phyloP scores from a whole-genome alignment of 2,888 invertebrate species.

The Parnassius smintheus region DNA sequence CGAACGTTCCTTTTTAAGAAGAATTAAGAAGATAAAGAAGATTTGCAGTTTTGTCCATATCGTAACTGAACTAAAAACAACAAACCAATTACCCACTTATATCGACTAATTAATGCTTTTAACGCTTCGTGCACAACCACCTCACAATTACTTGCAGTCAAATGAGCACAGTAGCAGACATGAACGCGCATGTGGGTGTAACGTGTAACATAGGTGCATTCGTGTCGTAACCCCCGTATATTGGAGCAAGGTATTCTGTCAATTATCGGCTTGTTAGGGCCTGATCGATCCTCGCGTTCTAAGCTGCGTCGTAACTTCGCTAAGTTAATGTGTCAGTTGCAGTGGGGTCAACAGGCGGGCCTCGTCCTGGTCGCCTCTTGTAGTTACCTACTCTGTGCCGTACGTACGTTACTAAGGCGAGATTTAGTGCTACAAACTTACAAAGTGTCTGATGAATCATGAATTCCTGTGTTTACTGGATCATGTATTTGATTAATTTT shows the following conservation, averaged over 20 bases:
- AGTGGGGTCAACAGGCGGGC: constrained; percentile 21
- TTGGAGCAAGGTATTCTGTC: constrained; percentile 54
- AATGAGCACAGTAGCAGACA: constrained; percentile 17
- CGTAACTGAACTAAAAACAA: background rate
- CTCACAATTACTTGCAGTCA: constrained; percentile 12
- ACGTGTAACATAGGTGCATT: constrained; percentile 6
- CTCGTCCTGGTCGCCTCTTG: constrained; percentile 10
- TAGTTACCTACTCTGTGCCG: background rate
- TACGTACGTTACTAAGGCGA: background rate
- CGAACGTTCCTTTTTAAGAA: no score
- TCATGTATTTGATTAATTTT: no score
- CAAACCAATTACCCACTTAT: background rate
- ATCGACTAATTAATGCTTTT: constrained; percentile 9
- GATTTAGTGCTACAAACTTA: background rate
- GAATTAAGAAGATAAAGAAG: no score
- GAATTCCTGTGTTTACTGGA: no score
- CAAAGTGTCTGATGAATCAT: no score
- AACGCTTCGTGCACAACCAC: constrained; percentile 9
- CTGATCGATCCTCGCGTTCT: constrained; percentile 57
- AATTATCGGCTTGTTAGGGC: constrained; percentile 69
- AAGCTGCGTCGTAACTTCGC: constrained; percentile 50
- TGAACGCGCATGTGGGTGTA: background rate
- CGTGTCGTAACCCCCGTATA: constrained; percentile 33
- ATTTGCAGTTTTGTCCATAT: no score
- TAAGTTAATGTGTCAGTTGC: constrained; percentile 44